These are phyloP conservation scores for Clarias fuscus DNA, from an alignment of 2,797 vertebrate species.

Conservation along the genomic window DNA sequence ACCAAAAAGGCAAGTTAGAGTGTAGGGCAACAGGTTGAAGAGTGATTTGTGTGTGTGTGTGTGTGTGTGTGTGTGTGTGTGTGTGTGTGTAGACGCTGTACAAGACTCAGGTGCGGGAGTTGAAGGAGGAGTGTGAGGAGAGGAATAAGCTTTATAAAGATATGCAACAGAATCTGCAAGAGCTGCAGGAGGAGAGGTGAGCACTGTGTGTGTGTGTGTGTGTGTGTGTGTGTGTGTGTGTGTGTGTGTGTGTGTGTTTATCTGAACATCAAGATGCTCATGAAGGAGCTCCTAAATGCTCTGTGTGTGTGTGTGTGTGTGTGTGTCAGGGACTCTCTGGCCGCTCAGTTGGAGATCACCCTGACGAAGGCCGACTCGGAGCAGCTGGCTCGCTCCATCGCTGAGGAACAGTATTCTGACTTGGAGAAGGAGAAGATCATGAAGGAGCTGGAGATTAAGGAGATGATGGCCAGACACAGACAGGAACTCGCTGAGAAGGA, in stretches of 20 bases:
- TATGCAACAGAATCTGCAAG: conserved; percentile 83
- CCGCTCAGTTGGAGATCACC: conserved; percentile 88
- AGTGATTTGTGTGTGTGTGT: conserved; percentile 1
- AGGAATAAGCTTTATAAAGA: conserved; percentile 88
- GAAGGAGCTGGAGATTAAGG: conserved; percentile 97
- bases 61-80: neutral
- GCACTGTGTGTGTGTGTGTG: conserved; percentile 3
- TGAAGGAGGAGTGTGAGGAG: conserved; percentile 93
- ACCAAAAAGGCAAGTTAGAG: neutral
- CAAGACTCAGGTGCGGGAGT: conserved; percentile 94
- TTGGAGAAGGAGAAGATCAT: conserved; percentile 99
- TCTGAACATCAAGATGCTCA: neutral
- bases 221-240: neutral
- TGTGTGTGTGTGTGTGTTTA: neutral
- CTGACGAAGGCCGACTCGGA: conserved; percentile 96
- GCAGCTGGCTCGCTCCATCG: conserved; percentile 93
- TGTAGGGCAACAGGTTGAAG: neutral
- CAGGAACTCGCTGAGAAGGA: conserved; percentile 96
- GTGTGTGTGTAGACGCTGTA: conserved; percentile 83
- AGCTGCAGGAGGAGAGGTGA: conserved; percentile 92
- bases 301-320: conserved; percentile 17
- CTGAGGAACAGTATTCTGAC: conserved; percentile 94
- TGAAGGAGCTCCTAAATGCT: neutral
- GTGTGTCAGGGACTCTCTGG: conserved; percentile 84
- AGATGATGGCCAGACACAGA: conserved; percentile 94